These are phyloP conservation scores for Passer domesticus DNA, from an alignment of 2,113 vertebrate species.

Conservation along the genomic window DNA sequence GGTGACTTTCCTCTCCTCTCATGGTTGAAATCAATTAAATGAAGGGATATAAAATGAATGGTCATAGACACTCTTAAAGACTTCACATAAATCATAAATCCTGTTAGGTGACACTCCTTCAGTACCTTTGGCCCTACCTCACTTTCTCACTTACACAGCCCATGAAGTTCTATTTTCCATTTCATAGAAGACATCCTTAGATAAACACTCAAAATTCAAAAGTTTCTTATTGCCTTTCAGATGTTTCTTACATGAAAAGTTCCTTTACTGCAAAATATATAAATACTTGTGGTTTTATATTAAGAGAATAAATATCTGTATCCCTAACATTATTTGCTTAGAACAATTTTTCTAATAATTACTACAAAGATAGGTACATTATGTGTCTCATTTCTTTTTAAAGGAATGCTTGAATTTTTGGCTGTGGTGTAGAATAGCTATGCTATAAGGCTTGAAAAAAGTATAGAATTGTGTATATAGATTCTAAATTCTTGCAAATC, in stretches of 20 bases:
- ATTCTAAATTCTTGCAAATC: not conserved
- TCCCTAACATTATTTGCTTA: not conserved
- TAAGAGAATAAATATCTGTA: not conserved
- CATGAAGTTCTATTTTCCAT: not conserved
- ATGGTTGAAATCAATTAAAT: not conserved
- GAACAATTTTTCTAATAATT: not conserved
- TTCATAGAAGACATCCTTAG: not conserved
- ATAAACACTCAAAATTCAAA: not conserved
- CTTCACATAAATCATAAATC: not conserved
- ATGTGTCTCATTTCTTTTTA: not conserved
- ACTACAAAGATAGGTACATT: not conserved
- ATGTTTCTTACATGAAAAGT: not conserved
- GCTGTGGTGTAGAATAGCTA: not conserved
- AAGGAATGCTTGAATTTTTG: not conserved
- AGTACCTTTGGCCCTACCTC: not conserved
- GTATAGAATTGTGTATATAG: not conserved
- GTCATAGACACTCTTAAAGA: not conserved
- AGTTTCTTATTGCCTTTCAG: not conserved
- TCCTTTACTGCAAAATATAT: not conserved
- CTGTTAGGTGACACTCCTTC: not conserved
- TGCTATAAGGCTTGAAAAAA: not conserved
- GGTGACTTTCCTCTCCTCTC: not conserved
- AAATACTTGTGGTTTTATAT: not conserved
- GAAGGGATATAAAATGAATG: not conserved
- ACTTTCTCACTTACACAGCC: not conserved